These are phyloP conservation scores for Morinoia aosen DNA, from an alignment of 2,888 invertebrate genomes.

Conservation along the genomic window DNA sequence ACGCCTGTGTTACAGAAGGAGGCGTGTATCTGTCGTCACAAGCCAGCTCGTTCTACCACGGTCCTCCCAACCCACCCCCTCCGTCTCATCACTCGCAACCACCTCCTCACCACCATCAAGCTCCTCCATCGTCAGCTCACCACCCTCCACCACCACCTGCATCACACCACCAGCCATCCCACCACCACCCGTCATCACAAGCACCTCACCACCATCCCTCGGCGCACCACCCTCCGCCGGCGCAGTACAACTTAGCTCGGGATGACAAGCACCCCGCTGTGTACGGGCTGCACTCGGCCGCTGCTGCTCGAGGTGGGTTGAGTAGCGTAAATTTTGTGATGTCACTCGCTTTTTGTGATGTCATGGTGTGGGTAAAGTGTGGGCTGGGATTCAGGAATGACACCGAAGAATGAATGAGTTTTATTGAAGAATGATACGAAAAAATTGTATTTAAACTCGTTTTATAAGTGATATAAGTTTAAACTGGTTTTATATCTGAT, in stretches of 20 bases:
- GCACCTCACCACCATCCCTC: neutral
- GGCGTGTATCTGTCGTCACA: neutral
- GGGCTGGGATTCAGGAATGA: neutral
- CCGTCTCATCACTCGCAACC: constrained; percentile 32
- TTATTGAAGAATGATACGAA: no score
- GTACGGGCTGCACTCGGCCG: neutral
- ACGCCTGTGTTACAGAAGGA: neutral
- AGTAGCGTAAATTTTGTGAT: neutral
- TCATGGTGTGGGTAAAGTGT: neutral
- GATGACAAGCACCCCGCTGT: constrained; percentile 39
- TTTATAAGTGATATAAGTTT: no score
- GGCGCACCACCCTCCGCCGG: neutral
- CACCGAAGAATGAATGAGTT: no score
- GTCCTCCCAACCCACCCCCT: neutral
- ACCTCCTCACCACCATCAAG: neutral
- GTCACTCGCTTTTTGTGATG: neutral
- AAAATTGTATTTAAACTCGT: no score
- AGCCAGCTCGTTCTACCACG: constrained; percentile 28
- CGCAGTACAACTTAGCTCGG: neutral
- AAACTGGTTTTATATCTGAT: no score
- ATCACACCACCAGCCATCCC: constrained; percentile 14
- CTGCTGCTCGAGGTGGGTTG: constrained; percentile 5
- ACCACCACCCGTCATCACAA: neutral
- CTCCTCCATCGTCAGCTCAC: neutral
- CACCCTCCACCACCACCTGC: constrained; percentile 6